Base-by-base conservation (phyloP, 2,797 vertebrate genomes). In the Xenentodon cancila region DNA sequence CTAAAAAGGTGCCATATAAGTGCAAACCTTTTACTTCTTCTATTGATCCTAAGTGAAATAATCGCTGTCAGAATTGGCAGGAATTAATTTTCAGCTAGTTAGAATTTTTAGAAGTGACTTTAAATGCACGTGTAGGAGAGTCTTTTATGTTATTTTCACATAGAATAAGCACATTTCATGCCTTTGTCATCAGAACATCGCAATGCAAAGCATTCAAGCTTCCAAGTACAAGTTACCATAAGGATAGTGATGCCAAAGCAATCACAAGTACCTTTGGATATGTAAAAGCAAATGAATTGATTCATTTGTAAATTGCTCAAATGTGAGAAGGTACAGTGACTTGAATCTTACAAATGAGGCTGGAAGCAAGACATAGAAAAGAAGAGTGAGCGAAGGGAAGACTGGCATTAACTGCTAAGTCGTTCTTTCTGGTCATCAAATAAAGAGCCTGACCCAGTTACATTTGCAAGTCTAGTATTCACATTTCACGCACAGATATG, bases 371-470 rank as follows among this genome's bases (percentile, higher is more conserved):
- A 71, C 63, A 44, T 50, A 45, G 59, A 47, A n/a, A 47, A 18
- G 4, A 81, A 40, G 65, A 70, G 65, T 67, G 76, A 85, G 79
- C 59, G 70, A 77, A 72, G 61, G 60, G 56, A 60, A 68, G 82
- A 78, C 68, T 77, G 82, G 60, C 75, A 78, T 76, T 79, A 79
- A 84, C 81, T 80, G 68, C 66, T 79, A 56, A 80, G 73, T 63
- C 67, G 72, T 49, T 68, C 59, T 74, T 81, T 58, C 68, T 71
- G 64, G 79, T 91, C 85, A 90, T 90, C 81, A 89, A 91, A 87
- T 79, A 89, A 71, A 86, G 54, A 90, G 85, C 56, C 63, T 91
- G 90, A 90, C 90, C 90, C 84, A 91, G 79, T 90, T 90, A 84
- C 82, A 88, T 72, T 21, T 82, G 74, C 82, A 77, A 71, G 79